Evolutionary conservation across 2,113 vertebrate species (phyloP), one percentile per base, ranked within the genome.

Genomic region (Epinephelus cyanopodus): DNA sequence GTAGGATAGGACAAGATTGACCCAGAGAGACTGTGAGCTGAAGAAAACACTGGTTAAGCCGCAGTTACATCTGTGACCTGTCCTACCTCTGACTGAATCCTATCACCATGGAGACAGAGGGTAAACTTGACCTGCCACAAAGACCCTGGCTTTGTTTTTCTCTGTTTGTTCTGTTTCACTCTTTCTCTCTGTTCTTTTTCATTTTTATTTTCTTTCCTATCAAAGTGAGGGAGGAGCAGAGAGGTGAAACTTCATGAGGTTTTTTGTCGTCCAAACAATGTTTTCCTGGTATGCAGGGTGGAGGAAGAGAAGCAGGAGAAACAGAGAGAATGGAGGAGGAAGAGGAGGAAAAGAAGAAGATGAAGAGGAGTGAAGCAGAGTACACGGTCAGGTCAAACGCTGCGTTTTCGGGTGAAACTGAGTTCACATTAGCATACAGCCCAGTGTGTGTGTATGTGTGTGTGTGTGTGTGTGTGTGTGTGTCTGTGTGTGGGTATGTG

Each of bases 371-470:
- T 91, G 95, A 95, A 95, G 94, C 90, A 87, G 94, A 92, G 96
- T 93, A 95, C 96, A 96, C 82, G 94, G 96, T 96, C 96, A 95
- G 97, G 97, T 98, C 97, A 98, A 95, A 90, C 65, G 91, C 91
- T 89, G 89, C 70, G 85, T 96, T 96, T 94, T 86, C 95, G 96
- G 98, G 97, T 98, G 97, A 99, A 98, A 94, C 95, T 92, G 92
- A 96, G 97, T 98, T 98, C 98, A 99, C 97, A 98, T 99, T 98
- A 97, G 95, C 98, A 99, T 99, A 92, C 56, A 58, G 56, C 72
- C 56, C 75, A 45, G 39, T 60, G 63, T 74, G 76, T 81, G 72
- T 65, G 60, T 79, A 74, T 69, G 23, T 81, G 79, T 64, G 73
- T 64, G 62, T 67, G 79, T 82, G 64, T 69, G 39, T 60, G 79